Evolutionary conservation across 2,797 vertebrate genomes (phyloP).

Genomic region (Pantherophis vulpinus): DNA sequence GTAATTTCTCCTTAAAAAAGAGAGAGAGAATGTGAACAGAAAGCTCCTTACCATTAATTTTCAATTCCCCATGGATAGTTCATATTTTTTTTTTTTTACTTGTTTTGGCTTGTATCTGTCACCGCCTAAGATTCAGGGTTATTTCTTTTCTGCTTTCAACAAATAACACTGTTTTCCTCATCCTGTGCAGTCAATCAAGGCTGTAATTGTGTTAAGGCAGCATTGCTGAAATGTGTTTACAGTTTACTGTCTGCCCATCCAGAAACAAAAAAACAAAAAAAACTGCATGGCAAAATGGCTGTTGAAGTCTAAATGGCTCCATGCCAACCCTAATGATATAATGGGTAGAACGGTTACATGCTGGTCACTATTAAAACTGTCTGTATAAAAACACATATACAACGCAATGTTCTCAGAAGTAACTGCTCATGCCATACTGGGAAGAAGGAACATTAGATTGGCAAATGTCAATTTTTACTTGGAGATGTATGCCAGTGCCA

Average conservation of each 20-base stretch:
- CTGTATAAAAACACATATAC: constrained; percentile 2
- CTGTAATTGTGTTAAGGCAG: constrained; percentile 47
- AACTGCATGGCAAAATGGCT: constrained; percentile 36
- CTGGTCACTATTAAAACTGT: neutral
- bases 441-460: neutral
- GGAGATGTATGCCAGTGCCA: neutral
- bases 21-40: neutral
- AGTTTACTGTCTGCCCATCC: constrained; percentile 53
- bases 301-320: constrained; percentile 37
- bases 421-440: neutral
- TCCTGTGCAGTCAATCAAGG: constrained; percentile 34
- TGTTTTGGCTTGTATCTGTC: constrained; percentile 15
- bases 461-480: neutral
- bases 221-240: constrained; percentile 50
- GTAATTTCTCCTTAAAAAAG: neutral
- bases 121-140: constrained; percentile 10
- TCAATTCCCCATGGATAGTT: constrained; percentile 29
- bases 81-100: constrained; percentile 9
- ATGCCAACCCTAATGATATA: constrained; percentile 21
- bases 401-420: neutral
- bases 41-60: constrained; percentile 4
- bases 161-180: constrained; percentile 20
- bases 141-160: constrained; percentile 37
- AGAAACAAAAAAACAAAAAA: constrained; percentile 43
- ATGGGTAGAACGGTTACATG: constrained; percentile 9